Base-by-base conservation (phyloP, 2,113 vertebrate genomes). In the Aplodontia rufa region DNA sequence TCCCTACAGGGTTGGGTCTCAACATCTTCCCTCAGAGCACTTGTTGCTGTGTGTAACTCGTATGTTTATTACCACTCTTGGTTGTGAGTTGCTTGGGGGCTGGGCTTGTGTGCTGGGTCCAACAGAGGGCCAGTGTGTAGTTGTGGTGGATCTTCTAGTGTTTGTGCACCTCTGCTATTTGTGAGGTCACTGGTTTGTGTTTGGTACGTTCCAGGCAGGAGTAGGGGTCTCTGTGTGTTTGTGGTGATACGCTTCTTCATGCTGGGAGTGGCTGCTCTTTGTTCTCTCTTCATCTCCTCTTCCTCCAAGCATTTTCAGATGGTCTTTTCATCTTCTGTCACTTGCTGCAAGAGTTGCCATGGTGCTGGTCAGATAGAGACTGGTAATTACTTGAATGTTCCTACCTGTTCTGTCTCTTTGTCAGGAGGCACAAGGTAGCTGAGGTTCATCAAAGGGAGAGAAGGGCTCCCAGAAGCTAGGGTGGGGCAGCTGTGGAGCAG, bases 131-230 rank as follows among this genome's bases (percentile, higher is more conserved):
- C 60, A 53, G 2, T 37, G 30, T 22, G 8, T 60, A 45, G 81
- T 40, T 75, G n/a, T 80, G 87, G 81, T 88, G 64, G 49, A 95
- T 62, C 88, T 32, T 58, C 28, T 49, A n/a, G 20, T 60, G 30
- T 72, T 49, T 35, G 40, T 45, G 12, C 11, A 7, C 28, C 47
- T 42, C 28, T 10, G 49, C 62, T 71, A 69, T 58, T 45, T 85
- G 51, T 85, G 37, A 81, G 20, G 6, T 66, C n/a, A 20, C 68
- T 66, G 53, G 12, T 66, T 51, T 78, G 74, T 37, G 60, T 62
- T 71, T 30, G 20, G 35, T 8, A 17, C 47, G 19, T 64, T 66
- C 35, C 2, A 17, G 58, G 47, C 5, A 64, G 62, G 55, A 51
- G 40, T 30, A 49, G 22, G 20, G 45, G 16, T 93, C 20, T 69